These are phyloP conservation scores for Hyperopisus bebe DNA, from an alignment of 2,113 vertebrate species.

Conservation along the genomic window DNA sequence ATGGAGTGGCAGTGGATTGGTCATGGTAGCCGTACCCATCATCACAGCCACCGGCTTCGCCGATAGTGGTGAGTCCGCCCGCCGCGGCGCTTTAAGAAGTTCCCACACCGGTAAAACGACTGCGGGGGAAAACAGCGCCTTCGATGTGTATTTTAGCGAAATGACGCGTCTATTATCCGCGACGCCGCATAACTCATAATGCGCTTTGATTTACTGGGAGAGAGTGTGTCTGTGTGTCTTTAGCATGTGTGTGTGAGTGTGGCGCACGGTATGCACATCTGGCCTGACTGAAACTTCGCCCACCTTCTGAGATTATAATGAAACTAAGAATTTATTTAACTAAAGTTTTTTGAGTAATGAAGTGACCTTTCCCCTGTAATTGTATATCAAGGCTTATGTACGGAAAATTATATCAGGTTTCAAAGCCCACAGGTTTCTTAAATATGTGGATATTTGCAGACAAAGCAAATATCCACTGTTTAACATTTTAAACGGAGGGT, in stretches of 20 bases:
- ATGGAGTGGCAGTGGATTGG: slow-evolving; percentile 88
- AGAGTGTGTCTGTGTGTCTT: not conserved
- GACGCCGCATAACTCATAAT: not conserved
- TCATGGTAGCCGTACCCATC: slow-evolving; percentile 98
- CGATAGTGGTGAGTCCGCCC: slow-evolving; percentile 74
- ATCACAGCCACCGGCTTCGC: slow-evolving; percentile 94
- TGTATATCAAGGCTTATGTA: not conserved
- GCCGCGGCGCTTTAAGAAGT: not conserved
- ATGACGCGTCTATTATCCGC: not conserved
- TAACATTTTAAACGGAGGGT: not conserved
- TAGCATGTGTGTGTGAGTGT: not conserved
- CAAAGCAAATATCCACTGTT: not conserved
- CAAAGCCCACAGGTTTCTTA: not conserved
- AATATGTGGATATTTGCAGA: not conserved
- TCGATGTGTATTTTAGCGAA: not conserved
- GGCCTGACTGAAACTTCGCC: not conserved
- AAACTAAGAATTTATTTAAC: not conserved
- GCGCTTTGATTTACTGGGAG: not conserved
- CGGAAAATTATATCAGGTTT: not conserved
- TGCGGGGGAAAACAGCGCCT: not conserved
- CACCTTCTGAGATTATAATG: not conserved
- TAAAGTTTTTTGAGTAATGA: not conserved
- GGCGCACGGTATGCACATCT: not conserved
- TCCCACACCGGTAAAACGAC: not conserved
- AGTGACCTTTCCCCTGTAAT: not conserved